Percentiles rank a stretch among this genome's conserved stretches.
These are phyloP conservation scores for Acleris literana DNA, from an alignment of 2,888 invertebrate species.

Conservation along the genomic window DNA sequence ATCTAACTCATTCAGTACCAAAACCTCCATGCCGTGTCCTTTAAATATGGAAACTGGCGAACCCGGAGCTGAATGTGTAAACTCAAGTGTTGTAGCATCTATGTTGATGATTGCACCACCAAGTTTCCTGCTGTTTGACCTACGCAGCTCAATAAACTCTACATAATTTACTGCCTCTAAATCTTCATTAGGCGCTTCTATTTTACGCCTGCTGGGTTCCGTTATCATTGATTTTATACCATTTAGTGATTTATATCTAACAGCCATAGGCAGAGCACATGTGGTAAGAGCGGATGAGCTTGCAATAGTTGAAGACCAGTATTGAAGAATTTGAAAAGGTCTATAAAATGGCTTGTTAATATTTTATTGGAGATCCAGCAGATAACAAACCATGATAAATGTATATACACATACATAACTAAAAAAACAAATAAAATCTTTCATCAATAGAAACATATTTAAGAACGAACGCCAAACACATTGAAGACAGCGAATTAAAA, in stretches of 20 bases:
- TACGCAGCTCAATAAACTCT: slow-evolving; percentile 15
- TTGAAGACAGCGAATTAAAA: too few relatives aligned
- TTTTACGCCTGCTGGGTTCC: slow-evolving; percentile 22
- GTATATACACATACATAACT: too few relatives aligned
- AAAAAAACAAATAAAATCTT: too few relatives aligned
- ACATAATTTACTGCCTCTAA: slow-evolving; percentile 31
- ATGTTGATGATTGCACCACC: neutral
- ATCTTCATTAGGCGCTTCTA: slow-evolving; percentile 30
- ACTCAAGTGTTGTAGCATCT: neutral
- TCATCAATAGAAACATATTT: too few relatives aligned
- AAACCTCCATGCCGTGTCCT: too few relatives aligned
- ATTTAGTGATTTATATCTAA: neutral
- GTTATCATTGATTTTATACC: slow-evolving; percentile 16
- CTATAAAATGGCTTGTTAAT: too few relatives aligned
- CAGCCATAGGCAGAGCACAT: neutral
- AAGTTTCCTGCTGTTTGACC: slow-evolving; percentile 20
- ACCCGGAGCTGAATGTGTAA: neutral
- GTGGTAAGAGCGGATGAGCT: neutral
- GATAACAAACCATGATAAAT: too few relatives aligned
- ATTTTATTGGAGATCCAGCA: too few relatives aligned
- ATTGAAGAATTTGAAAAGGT: too few relatives aligned
- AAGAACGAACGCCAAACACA: too few relatives aligned
- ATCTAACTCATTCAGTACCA: too few relatives aligned
- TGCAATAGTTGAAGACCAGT: too few relatives aligned
- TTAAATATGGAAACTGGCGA: neutral